Base-by-base conservation (phyloP, 2,113 vertebrate genomes). In the Rhabdornis inornatus region DNA sequence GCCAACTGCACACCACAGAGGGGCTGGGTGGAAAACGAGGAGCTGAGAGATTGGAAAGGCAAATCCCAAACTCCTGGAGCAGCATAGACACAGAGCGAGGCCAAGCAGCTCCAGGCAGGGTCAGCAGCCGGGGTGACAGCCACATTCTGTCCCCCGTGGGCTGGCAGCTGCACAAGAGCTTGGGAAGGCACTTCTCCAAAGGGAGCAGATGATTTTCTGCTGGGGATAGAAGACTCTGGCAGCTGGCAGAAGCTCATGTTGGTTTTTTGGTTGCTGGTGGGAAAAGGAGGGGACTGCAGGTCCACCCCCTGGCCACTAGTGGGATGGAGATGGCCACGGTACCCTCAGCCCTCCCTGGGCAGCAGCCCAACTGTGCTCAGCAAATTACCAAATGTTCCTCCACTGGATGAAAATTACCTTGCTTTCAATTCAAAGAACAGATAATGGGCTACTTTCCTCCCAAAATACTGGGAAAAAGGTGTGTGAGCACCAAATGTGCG, bases 91-190 rank as follows among this genome's bases (percentile, higher is more conserved):
- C 52, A 11, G 17, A 31, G 52, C 6, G 30, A 69, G 86, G 45
- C 63, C 59, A 3, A 30, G 89, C 53, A 3, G 76, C 94, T 56
- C 33, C 6, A 0, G 68, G 90, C 68, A 13, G 76, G 83, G 83
- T 78, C 82, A 44, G 88, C 55, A 60, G 90, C 84, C 17, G 0
- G 11, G 47, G 40, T 44, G 69, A 8, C 61, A 50, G 87, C 81
- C 16, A 1, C 13, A 37, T 39, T 76, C 71, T 85, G 90, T 94
- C 90, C 91, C 92, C 75, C 0, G 0, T 78, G 90, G 93, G 95
- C 90, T 86, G 81, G 81, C 97, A 97, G 96, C 96, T 97, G 97
- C 82, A 65, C 40, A 40, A 63, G 60, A 59, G 90, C 88, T 31
- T 10, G 0, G 76, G 28, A 77, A 49, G 74, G 83, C 55, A 49